Base-by-base conservation (phyloP, 2,113 vertebrate genomes). In the Mesitornis unicolor region DNA sequence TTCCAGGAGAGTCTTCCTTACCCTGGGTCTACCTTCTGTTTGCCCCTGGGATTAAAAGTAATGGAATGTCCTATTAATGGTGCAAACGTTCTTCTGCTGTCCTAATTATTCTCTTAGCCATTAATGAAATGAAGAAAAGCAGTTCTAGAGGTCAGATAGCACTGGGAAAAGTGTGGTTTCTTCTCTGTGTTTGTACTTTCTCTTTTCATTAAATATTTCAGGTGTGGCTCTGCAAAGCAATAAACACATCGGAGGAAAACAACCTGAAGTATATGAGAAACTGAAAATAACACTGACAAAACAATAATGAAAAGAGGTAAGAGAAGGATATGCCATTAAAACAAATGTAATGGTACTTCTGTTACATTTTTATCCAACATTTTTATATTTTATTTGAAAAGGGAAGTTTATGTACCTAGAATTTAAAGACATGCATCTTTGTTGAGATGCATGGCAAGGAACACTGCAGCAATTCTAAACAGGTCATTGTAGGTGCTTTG, bases 201-300 rank as follows among this genome's bases (percentile, higher is more conserved):
- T 42, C 16, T 88, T 93, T 93, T 91, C 75, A 77, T 91, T 80
- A 83, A 70, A 50, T 80, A 90, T 80, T 94, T 91, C 90, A 87
- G 18, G 14, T 70, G 42, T 26, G 77, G 42, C n/a, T 85, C 87
- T 74, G 45, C 45, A 91, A 82, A 91, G 26, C 54, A 70, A 67
- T 80, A 87, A 95, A 83, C 28, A 42, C 56, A 36, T 10, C 75
- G 57, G n/a, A 93, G 22, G 33, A 87, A 84, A 85, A 50, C 70
- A 94, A 67, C 45, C 12, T 63, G 59, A 95, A 74, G 35, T 76
- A 24, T 69, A 65, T n/a, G 20, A 70, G 63, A 91, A 84, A 36
- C 54, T 89, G 54, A 90, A 95, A 96, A 76, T 56, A 90, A 45
- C 53, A 69, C 56, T 63, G 28, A 42, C 25, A 70, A 94, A 88